A percentile compares a stretch with the other conserved stretches of the same genome.
Evolutionary conservation across 2,113 vertebrate genomes (phyloP).

Genomic region (Rallus limicola): DNA sequence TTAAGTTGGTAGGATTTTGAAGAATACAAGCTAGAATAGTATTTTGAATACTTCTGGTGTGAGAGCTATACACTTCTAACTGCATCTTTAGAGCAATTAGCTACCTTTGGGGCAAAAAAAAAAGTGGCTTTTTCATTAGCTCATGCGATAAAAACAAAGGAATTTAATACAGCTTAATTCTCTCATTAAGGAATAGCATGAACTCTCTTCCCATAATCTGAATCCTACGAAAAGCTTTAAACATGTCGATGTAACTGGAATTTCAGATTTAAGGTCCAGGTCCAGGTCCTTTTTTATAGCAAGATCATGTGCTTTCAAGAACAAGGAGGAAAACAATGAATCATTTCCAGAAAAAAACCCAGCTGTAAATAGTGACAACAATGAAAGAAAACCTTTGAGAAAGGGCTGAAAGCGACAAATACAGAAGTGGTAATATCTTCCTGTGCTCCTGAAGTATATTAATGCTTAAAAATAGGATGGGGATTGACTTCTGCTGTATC

Average conservation of each 20-base stretch:
- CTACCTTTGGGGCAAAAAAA: not conserved
- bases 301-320: not conserved
- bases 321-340: not conserved
- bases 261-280: not conserved
- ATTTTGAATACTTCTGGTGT: not conserved
- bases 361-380: not conserved
- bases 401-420: not conserved
- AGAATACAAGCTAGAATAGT: not conserved
- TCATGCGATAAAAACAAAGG: not conserved
- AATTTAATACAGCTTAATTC: not conserved
- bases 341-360: not conserved
- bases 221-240: not conserved
- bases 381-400: not conserved
- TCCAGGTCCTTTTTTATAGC: not conserved
- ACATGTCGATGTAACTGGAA: not conserved
- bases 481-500: not conserved
- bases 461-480: not conserved
- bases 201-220: not conserved
- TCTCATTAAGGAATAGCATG: not conserved
- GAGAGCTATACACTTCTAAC: not conserved
- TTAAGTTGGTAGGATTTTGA: not conserved
- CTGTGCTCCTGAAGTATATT: not conserved
- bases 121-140: not conserved
- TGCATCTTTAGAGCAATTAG: not conserved
- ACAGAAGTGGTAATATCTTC: not conserved